Evolutionary conservation across 2,113 vertebrate species (phyloP).

Genomic region (Melanotaenia duboulayi): DNA sequence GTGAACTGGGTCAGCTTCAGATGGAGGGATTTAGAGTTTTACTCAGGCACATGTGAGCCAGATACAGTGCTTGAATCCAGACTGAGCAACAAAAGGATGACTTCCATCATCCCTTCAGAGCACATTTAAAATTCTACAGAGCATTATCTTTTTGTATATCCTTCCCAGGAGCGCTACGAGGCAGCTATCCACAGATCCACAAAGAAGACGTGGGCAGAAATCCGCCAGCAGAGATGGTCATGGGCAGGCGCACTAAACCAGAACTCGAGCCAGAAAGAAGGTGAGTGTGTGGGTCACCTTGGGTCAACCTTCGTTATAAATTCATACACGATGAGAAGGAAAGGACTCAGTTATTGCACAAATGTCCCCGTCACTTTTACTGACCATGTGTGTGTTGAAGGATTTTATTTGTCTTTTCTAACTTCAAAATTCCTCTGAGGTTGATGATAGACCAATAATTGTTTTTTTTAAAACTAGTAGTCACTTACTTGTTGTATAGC

Average conservation of each 20-base stretch:
- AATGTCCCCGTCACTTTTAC: background rate
- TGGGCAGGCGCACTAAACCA: conserved; percentile 92
- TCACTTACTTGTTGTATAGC: background rate
- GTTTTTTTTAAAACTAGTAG: too few relatives aligned
- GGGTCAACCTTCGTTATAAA: background rate
- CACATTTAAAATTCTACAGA: background rate
- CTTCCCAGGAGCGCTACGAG: conserved; percentile 92
- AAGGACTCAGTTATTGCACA: background rate
- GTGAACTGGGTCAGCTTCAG: conserved; percentile 11
- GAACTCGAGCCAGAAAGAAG: conserved; percentile 88
- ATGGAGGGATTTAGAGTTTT: conserved; percentile 18
- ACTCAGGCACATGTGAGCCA: background rate
- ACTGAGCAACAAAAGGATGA: background rate
- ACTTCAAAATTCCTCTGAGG: too few relatives aligned
- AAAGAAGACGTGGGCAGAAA: conserved; percentile 98
- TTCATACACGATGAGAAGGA: background rate
- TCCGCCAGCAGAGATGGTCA: conserved; percentile 96
- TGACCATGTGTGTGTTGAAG: too few relatives aligned
- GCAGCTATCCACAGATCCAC: conserved; percentile 91
- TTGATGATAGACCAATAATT: too few relatives aligned
- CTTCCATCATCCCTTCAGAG: background rate
- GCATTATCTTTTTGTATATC: background rate
- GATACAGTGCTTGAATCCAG: background rate
- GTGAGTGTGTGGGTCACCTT: conserved; percentile 78
- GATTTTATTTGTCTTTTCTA: too few relatives aligned